phyloP scores from a whole-genome alignment of 2,888 invertebrate species.

The Sturmia bella region DNA sequence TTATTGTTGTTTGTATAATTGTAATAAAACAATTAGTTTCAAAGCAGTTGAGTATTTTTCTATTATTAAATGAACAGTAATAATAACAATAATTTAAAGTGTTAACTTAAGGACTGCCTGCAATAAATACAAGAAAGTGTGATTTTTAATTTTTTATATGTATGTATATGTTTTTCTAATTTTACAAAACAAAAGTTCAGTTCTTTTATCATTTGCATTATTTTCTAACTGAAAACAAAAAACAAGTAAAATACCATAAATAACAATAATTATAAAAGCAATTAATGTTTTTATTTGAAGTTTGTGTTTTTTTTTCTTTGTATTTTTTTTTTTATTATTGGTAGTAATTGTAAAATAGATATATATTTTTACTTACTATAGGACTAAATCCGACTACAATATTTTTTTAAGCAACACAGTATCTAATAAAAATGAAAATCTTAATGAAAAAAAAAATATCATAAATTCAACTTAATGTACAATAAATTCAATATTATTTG shows the following conservation, averaged over 20 bases:
- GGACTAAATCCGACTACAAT: conserved; percentile 44
- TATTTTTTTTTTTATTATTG: conserved; percentile 21
- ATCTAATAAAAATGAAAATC: conserved; percentile 32
- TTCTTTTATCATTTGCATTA: conserved; percentile 35
- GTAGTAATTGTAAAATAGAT: conserved; percentile 56
- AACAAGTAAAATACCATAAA: conserved; percentile 43
- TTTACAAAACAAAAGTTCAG: conserved; percentile 19
- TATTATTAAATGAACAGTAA: conserved; percentile 45
- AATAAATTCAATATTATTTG: conserved; percentile 35
- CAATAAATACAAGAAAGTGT: conserved; percentile 65
- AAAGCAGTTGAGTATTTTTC: conserved; percentile 57
- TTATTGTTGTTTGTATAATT: conserved; percentile 54
- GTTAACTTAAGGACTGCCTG: conserved; percentile 67
- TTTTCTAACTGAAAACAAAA: too few relatives aligned
- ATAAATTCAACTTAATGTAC: conserved; percentile 18
- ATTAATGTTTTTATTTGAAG: conserved; percentile 23
- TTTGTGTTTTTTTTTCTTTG: conserved; percentile 6
- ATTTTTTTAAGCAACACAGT: conserved; percentile 54
- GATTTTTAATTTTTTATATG: conserved; percentile 54
- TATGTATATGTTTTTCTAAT: conserved; percentile 23
- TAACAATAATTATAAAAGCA: conserved; percentile 4
- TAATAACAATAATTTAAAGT: conserved; percentile 47
- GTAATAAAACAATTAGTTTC: conserved; percentile 43
- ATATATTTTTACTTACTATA: conserved; percentile 32
- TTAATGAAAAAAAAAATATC: conserved; percentile 9